Percentiles rank a stretch among this genome's conserved stretches.
Conservation (phyloP, 2,113 vertebrate genomes). For the Pseudorasbora parva region DNA sequence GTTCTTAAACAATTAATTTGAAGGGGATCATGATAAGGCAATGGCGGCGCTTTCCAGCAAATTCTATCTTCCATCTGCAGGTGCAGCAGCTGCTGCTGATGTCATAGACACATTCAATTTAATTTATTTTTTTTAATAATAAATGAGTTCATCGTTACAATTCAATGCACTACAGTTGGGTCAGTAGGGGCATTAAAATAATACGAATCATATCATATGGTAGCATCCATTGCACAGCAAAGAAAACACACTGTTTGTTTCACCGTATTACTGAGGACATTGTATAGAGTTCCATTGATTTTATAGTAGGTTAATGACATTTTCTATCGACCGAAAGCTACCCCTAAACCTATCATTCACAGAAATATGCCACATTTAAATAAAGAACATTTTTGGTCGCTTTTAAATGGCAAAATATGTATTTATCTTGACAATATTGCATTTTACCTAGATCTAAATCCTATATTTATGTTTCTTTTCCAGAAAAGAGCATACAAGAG, state of each 20-base stretch:
- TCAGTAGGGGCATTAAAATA: neutral
- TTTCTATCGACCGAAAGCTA: too few relatives aligned
- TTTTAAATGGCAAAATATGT: too few relatives aligned
- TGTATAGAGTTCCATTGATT: too few relatives aligned
- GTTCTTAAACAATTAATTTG: neutral
- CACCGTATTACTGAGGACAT: too few relatives aligned
- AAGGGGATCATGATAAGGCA: conserved; percentile 43
- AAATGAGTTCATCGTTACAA: neutral
- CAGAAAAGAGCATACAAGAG: conserved; percentile 98
- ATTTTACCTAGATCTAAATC: neutral
- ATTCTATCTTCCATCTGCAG: conserved; percentile 73
- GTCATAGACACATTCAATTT: neutral
- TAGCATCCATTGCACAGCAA: neutral
- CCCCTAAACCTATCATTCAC: too few relatives aligned
- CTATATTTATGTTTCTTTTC: conserved; percentile 48
- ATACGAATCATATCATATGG: neutral
- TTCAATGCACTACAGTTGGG: neutral
- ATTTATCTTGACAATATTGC: neutral
- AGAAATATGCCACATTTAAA: too few relatives aligned
- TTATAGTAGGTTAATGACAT: too few relatives aligned
- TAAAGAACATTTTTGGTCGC: too few relatives aligned
- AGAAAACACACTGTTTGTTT: too few relatives aligned
- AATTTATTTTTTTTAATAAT: too few relatives aligned
- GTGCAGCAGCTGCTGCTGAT: conserved; percentile 61
- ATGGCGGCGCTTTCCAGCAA: conserved; percentile 80